phyloP scores from a whole-genome alignment of 2,888 invertebrate species.

The Cacoxenus indagator region DNA sequence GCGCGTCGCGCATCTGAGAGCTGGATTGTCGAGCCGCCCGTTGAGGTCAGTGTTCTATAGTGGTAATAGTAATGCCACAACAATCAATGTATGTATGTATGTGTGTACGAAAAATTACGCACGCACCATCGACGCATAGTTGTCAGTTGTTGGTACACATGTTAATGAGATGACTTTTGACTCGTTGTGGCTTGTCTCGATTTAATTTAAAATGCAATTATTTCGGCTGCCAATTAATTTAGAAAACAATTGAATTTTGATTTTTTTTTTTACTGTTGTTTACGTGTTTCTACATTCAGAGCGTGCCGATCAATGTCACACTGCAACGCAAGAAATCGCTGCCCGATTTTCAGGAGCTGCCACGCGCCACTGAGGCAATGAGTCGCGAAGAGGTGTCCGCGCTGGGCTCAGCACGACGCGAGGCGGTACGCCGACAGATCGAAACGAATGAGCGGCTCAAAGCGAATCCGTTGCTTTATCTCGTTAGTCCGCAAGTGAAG shows the following conservation, averaged over 20 bases:
- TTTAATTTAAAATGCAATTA: not conserved
- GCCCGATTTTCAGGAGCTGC: constrained; percentile 92
- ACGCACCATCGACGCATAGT: no score
- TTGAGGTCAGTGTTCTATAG: constrained; percentile 76
- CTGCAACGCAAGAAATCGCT: constrained; percentile 96
- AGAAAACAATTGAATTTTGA: not conserved
- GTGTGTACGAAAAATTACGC: no score
- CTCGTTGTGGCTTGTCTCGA: not conserved
- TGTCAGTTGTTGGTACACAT: no score
- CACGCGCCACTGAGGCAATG: constrained; percentile 86
- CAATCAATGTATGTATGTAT: no score
- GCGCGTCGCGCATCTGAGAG: constrained; percentile 89
- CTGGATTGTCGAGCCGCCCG: constrained; percentile 90
- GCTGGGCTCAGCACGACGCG: constrained; percentile 92
- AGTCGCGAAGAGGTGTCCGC: constrained; percentile 95
- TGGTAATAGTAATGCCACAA: constrained; percentile 1
- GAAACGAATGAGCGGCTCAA: constrained; percentile 93
- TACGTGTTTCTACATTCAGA: constrained; percentile 72
- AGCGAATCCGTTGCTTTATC: constrained; percentile 94
- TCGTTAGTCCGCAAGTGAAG: constrained; percentile 98
- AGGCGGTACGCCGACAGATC: constrained; percentile 91
- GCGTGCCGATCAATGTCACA: constrained; percentile 82
- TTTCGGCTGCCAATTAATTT: constrained; percentile 3
- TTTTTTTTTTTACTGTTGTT: not conserved
- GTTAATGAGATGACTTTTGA: not conserved